Evolutionary conservation across 2,888 invertebrate genomes (phyloP), one percentile per base, ranked within the genome.

Genomic region (Phymatocera aterrima): DNA sequence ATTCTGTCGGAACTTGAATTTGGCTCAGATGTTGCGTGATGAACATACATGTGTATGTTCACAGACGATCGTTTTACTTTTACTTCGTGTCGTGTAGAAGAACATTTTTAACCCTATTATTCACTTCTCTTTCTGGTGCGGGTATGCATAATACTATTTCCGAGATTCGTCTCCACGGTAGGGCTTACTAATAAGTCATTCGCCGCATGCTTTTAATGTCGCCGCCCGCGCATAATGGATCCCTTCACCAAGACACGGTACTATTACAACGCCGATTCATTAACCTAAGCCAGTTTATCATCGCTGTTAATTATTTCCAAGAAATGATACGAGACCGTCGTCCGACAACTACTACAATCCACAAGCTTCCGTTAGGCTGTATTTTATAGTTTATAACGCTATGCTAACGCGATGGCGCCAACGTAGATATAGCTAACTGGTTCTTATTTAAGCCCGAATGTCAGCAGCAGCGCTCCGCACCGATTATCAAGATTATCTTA

Each of bases 101-200:
- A 51, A n/a, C n/a, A n/a, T 68, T 68, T 43, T 68, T 24, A 1
- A 1, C 28, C n/a, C 28, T 0, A 1, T n/a, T 34, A n/a, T 0
- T n/a, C 0, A 3, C 12, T 3, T n/a, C 12, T 60, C 15, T 24
- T 28, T 37, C 37, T 64, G n/a, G 3, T 6, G 15, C 5, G 21
- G 24, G 8, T 60, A 3, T 5, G n/a, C 10, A 2, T 60, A 3
- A 18, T n/a, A 2, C 15, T 28, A 10, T 70, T 48, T 31, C 31
- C 12, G n/a, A 72, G 72, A 72, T 72, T 72, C 72, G 72, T 72
- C 72, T 72, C 21, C 34, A 5, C 18, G 15, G 48, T 18, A 31
- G 83, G 82, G 83, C 82, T 81, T 80, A 83, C 83, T 84, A 85
- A 86, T 86, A 85, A 85, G 83, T 85, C 84, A 84, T 86, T 85